phyloP scores from a whole-genome alignment of 2,888 invertebrate species.

The Melanargia galathea region DNA sequence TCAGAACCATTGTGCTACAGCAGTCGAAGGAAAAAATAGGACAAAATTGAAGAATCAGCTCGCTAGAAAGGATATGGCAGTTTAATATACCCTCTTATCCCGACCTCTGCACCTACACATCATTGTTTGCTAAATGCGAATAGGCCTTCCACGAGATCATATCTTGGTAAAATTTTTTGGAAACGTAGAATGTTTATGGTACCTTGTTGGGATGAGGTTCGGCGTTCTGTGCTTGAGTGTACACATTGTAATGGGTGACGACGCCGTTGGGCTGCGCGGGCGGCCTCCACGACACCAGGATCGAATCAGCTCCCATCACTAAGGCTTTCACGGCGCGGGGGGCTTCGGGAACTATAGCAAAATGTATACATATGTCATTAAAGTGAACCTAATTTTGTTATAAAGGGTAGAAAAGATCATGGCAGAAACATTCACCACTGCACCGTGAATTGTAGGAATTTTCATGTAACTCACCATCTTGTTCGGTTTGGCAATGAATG shows the following conservation, averaged over 20 bases:
- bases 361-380: neutral
- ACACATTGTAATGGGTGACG: conserved; percentile 95
- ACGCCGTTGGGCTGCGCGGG: conserved; percentile 96
- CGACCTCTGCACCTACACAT: neutral
- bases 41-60: neutral
- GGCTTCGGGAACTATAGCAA: conserved; percentile 90
- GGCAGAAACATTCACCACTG: too few relatives aligned
- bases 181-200: conserved; percentile 6
- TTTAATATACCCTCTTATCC: neutral
- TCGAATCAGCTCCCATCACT: conserved; percentile 95
- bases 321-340: conserved; percentile 96
- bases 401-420: too few relatives aligned
- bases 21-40: too few relatives aligned
- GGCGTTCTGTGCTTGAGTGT: conserved; percentile 88
- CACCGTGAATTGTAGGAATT: neutral
- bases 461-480: conserved; percentile 88
- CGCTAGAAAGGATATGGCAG: neutral
- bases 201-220: conserved; percentile 89
- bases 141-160: too few relatives aligned
- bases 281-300: conserved; percentile 96
- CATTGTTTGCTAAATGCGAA: neutral
- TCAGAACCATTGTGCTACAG: too few relatives aligned
- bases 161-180: too few relatives aligned
- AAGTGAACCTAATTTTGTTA: neutral
- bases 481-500: conserved; percentile 96